Conservation (phyloP, 2,888 invertebrate genomes). For the Dendrolimus houi region DNA sequence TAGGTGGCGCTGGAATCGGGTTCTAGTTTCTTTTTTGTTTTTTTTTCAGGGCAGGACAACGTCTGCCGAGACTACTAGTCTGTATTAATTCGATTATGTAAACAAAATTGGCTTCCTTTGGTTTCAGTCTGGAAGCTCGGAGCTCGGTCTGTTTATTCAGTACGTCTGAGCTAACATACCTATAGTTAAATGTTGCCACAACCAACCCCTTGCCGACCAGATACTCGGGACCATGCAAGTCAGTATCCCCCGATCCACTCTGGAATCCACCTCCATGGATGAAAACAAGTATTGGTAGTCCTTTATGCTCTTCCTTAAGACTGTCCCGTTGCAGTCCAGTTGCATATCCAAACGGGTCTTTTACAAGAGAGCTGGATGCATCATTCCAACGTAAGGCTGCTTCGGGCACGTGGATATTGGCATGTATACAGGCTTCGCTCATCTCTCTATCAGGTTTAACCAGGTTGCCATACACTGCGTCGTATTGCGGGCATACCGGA, state of each 20-base stretch:
- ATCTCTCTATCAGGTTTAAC: constrained; percentile 18
- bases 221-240: constrained; percentile 33
- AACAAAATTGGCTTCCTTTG: too few relatives aligned
- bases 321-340: too few relatives aligned
- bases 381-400: background rate
- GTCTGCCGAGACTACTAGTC: too few relatives aligned
- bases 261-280: constrained; percentile 51
- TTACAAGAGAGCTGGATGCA: background rate
- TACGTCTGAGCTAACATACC: background rate
- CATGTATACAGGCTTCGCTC: constrained; percentile 44
- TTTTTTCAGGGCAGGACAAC: too few relatives aligned
- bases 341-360: background rate
- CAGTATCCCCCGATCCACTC: constrained; percentile 21
- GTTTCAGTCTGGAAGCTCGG: too few relatives aligned
- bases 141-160: too few relatives aligned
- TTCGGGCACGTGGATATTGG: constrained; percentile 39
- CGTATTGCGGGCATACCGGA: constrained; percentile 75
- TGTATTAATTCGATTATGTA: too few relatives aligned
- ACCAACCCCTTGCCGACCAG: constrained; percentile 28
- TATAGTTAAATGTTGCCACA: constrained; percentile 28
- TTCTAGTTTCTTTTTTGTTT: too few relatives aligned
- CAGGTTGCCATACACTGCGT: constrained; percentile 36
- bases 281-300: constrained; percentile 47
- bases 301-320: constrained; percentile 2
- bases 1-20: too few relatives aligned